Percentiles rank a stretch among this genome's conserved stretches.
Evolutionary conservation across 2,113 vertebrate genomes (phyloP).

Genomic region (Peromyscus leucopus): DNA sequence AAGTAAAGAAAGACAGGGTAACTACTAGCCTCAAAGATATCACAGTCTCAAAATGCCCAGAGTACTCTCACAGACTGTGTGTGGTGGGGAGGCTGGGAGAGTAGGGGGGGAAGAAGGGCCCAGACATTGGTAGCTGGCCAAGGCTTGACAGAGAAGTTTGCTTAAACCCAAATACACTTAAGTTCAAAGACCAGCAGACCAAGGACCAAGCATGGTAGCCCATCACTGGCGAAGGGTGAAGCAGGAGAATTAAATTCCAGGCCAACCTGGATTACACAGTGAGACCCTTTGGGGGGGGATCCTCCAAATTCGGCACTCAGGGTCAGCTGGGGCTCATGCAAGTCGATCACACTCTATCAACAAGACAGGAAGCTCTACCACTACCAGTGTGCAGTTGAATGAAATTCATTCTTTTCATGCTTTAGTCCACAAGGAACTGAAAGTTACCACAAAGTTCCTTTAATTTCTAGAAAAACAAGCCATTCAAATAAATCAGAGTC

Average conservation of each 20-base stretch:
- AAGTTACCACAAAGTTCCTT: not conserved
- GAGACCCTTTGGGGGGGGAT: not conserved
- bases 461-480: not conserved
- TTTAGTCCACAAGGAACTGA: not conserved
- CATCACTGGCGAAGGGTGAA: not conserved
- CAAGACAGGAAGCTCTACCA: not conserved
- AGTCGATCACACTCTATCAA: not conserved
- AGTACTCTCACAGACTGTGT: not conserved
- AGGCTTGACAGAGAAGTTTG: not conserved
- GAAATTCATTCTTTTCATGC: conserved; percentile 12
- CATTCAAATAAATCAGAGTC: conserved; percentile 22
- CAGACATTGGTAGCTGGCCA: not conserved
- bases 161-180: not conserved
- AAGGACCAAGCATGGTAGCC: not conserved
- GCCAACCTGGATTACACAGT: not conserved
- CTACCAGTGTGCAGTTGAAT: not conserved
- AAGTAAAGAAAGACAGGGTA: not conserved
- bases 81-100: not conserved
- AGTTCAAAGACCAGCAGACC: not conserved
- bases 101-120: not conserved
- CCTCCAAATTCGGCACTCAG: not conserved
- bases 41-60: not conserved
- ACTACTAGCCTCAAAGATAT: not conserved
- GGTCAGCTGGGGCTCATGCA: not conserved
- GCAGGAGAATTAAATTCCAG: not conserved